Evolutionary conservation across 2,113 vertebrate genomes (phyloP), one percentile per base, ranked within the genome.

Genomic region (Ceyx melanurus): DNA sequence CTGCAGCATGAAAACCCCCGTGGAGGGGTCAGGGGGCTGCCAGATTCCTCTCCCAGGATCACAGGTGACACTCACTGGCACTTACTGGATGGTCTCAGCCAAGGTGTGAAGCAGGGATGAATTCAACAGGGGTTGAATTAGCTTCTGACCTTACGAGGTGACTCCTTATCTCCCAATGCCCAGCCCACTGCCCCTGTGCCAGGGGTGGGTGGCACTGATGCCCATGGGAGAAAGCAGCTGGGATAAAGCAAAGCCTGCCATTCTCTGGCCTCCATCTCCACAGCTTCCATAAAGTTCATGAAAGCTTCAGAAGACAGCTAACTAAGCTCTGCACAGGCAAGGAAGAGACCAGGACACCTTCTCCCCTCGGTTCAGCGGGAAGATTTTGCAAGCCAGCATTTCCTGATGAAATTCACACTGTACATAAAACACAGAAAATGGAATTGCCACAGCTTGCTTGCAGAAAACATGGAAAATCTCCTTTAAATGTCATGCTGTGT

Each of bases 111-210:
- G 67, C 58, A n/a, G 1, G 1, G 61, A 6, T 17, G 70, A 77
- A 71, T 40, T 48, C 11, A 37, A 15, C 0, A 1, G 68, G 16
- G 13, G 15, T 31, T 46, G 60, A 51, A 28, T 46, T 6, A 28
- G 28, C 54, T 68, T 29, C 79, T 66, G 78, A 66, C 19, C 71
- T 77, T 11, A 7, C 64, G 2, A 15, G 66, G 57, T 7, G 61
- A 60, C n/a, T 43, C 58, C 74, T 67, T 22, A 50, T 23, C 31
- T 10, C 13, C 15, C 21, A 48, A 56, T 1, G 9, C 13, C 21
- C 48, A 31, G 54, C 19, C 8, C 1, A 2, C 23, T 21, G 31
- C 5, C 13, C 9, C 13, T 0, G 0, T 14, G 57, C 11, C n/a
- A 19, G 48, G 14, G 42, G 45, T 54, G 46, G 70, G n/a, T 2